Base-by-base conservation (phyloP, 1,140 invertebrate species). In the Ceratosolen fusciceps region DNA sequence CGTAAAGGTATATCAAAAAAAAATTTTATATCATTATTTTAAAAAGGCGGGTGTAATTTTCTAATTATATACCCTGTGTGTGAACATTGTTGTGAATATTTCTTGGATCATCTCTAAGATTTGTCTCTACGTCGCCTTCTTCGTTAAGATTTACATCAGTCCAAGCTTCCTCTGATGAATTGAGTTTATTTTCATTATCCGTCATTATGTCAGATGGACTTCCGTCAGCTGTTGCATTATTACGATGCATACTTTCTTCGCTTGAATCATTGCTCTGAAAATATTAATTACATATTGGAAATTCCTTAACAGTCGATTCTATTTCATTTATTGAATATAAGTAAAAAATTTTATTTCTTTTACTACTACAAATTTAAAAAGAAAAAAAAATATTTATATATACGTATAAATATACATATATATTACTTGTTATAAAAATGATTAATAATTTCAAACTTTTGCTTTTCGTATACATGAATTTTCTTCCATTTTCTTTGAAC, bases 111-210 rank as follows among this genome's bases (percentile, higher is more conserved):
- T 94, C 93, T 83, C 93, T 93, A 77, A 90, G 83, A 84, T 89
- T 91, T 56, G 91, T 91, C 84, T 88, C 84, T 54, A 86, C 83
- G 87, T 94, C 93, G 0, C 93, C 93, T 72, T 96, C 95, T 85
- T 96, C 96, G 85, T 97, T 97, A 43, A 97, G 90, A 89, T 97
- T 97, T 47, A 97, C 96, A 85, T 97, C 96, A 21, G 96, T 97
- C 96, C 96, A 97, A 77, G 95, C 96, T 84, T 96, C 96, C 84
- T 97, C 96, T 56, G 89, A 90, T 37, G 90, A 90, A 81, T 90
- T 90, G 26, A 87, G 93, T 81, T 95, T 94, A 83, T 94, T 95
- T 80, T 91, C 90, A 79, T 89, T 90, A 81, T 90, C 90, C 8
- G 88, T 90, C 24, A 87, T 90, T 29, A 90, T 83, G 78, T 90